Evolutionary conservation across 2,888 invertebrate species (phyloP), one percentile per base, ranked within the genome.

Genomic region (Polydrusus pterygomalis): DNA sequence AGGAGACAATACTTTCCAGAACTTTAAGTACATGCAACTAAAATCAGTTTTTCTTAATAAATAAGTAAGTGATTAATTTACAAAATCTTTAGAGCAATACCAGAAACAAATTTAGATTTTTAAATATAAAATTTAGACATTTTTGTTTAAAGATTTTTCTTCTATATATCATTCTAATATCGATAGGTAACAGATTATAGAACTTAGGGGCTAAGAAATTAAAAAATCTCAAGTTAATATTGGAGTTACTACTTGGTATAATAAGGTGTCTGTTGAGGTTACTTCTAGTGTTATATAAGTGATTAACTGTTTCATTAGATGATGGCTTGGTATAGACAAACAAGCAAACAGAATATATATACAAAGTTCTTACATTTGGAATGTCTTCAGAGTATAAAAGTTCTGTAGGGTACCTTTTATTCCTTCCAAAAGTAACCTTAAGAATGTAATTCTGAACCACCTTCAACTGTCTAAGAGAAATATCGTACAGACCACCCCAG

Each of bases 401-500:
- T 13, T 11, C 13, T 20, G 69, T 58, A 15, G 69, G 13, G 25
- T 56, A 69, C 15, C n/a, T 8, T 47, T 60, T 69, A 58, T 40
- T 25, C 20, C 38, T 69, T 56, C 43, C n/a, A 58, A 20, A 58
- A n/a, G 58, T 40, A 43, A 69, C 38, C 40, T 69, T 69, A 11
- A 69, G 18, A 40, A 69, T 69, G 43, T 34, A 69, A 45, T 69
- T 69, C 43, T 69, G 58, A n/a, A 69, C 17, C 13, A 69, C 47
- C 15, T 69, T 69, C 43, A 58, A 25, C 40, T 34, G 20, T 51
- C 17, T 20, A 13, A 69, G 38, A 11, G 58, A 34, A 58, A 15
- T 69, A n/a, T 38, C 17, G 38, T 69, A 69, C 18, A 69, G 45
- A 60, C 69, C 69, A 17, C 69, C 56, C 69, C 58, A 69, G 17